Conservation (phyloP, 2,797 vertebrate species). For the Podarcis siculus region DNA sequence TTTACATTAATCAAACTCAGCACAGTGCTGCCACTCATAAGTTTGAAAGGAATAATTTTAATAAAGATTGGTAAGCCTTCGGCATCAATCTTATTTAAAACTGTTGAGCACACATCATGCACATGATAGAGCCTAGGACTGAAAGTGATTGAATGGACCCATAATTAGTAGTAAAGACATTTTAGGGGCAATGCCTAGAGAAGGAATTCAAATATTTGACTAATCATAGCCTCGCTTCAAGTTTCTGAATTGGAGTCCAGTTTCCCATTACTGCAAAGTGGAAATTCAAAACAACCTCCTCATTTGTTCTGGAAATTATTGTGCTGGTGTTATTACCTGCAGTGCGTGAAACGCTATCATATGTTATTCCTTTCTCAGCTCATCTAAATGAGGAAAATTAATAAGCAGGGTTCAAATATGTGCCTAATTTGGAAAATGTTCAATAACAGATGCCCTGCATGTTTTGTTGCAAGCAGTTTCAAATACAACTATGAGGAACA, state of each 20-base stretch:
- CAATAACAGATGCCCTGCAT: background rate
- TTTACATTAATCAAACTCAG: slow-evolving; percentile 63
- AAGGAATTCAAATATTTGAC: background rate
- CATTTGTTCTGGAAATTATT: background rate
- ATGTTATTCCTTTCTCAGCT: background rate
- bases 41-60: slow-evolving; percentile 62
- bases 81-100: slow-evolving; percentile 61
- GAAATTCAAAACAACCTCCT: background rate
- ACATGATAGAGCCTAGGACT: background rate
- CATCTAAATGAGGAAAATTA: background rate
- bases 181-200: background rate
- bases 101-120: slow-evolving; percentile 15
- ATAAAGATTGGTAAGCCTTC: slow-evolving; percentile 50
- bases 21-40: slow-evolving; percentile 8
- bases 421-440: background rate
- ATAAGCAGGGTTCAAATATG: background rate
- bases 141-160: background rate
- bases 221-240: background rate
- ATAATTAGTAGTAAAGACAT: background rate
- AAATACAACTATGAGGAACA: background rate
- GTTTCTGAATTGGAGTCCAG: background rate
- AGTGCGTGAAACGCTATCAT: background rate
- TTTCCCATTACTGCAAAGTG: background rate
- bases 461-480: background rate
- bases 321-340: background rate